A percentile compares a stretch with the other conserved stretches of the same genome.
Evolutionary conservation across 2,113 vertebrate genomes (phyloP).

Genomic region (Leptodactylus fuscus): DNA sequence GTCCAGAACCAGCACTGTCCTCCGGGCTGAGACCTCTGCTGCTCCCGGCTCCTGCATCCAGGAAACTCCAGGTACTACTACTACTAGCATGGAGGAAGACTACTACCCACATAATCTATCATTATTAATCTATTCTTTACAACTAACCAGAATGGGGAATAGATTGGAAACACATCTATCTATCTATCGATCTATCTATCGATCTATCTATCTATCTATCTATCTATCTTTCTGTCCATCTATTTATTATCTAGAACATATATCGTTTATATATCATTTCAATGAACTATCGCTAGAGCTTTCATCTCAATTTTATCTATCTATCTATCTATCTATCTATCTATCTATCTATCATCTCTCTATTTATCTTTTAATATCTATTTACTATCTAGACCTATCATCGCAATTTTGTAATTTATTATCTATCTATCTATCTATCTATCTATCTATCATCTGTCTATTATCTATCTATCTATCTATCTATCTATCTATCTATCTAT

Average conservation of each 20-base stretch:
- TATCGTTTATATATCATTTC: too few species aligned
- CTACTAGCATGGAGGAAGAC: background rate
- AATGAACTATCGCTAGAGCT: too few species aligned
- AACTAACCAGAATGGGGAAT: too few species aligned
- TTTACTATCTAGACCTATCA: background rate
- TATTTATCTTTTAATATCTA: background rate
- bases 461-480: background rate
- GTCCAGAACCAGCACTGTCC: slow-evolving; percentile 33
- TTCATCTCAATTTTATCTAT: background rate
- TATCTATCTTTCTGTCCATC: slow-evolving; percentile 24
- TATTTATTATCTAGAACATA: background rate
- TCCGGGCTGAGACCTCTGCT: slow-evolving; percentile 40
- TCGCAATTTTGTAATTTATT: too few species aligned
- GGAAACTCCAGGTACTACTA: slow-evolving; percentile 35
- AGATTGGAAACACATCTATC: too few species aligned
- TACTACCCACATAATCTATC: too few species aligned
- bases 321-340: background rate
- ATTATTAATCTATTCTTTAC: too few species aligned
- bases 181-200: too few species aligned
- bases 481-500: slow-evolving; percentile 7
- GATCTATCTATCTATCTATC: too few species aligned
- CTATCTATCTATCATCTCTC: background rate
- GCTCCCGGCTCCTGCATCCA: slow-evolving; percentile 1
- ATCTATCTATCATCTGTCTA: background rate
- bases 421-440: background rate